Conservation (phyloP, 2,113 vertebrate species). For the Paralichthys olivaceus region DNA sequence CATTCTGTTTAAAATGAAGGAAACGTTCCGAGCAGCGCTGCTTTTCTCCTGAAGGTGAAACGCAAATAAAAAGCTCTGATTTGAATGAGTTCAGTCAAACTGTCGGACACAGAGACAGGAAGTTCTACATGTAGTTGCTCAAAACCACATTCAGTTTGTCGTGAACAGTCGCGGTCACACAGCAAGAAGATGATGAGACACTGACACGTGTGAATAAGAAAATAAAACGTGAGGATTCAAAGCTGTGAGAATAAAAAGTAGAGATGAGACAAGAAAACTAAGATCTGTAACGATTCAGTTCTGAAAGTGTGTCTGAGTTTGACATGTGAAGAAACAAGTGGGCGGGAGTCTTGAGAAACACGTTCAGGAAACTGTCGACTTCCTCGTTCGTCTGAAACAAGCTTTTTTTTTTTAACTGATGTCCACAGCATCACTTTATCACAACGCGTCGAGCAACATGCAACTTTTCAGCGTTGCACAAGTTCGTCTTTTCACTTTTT, state of each 20-base stretch:
- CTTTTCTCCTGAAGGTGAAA: too few species aligned
- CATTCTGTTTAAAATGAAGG: too few species aligned
- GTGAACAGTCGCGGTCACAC: neutral
- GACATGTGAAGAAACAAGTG: slow-evolving; percentile 18
- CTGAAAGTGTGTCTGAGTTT: too few species aligned
- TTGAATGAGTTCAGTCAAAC: too few species aligned
- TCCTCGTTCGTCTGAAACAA: slow-evolving; percentile 42
- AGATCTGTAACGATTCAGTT: neutral
- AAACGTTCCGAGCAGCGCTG: too few species aligned
- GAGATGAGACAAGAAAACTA: neutral
- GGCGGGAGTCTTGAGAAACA: slow-evolving; percentile 50
- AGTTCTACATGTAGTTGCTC: neutral
- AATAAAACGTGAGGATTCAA: neutral
- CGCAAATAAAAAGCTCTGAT: too few species aligned
- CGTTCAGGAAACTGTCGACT: slow-evolving; percentile 48
- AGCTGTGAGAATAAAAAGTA: neutral
- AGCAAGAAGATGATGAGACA: too few species aligned
- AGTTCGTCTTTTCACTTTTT: neutral
- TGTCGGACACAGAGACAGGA: slow-evolving; percentile 2
- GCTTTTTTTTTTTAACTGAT: neutral
- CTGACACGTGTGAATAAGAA: too few species aligned
- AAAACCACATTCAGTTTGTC: neutral
- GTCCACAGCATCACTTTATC: neutral
- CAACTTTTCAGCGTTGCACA: neutral
- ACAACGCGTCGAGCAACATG: neutral